Evolutionary conservation across 2,888 invertebrate species (phyloP).

Genomic region (Apamea sordens): DNA sequence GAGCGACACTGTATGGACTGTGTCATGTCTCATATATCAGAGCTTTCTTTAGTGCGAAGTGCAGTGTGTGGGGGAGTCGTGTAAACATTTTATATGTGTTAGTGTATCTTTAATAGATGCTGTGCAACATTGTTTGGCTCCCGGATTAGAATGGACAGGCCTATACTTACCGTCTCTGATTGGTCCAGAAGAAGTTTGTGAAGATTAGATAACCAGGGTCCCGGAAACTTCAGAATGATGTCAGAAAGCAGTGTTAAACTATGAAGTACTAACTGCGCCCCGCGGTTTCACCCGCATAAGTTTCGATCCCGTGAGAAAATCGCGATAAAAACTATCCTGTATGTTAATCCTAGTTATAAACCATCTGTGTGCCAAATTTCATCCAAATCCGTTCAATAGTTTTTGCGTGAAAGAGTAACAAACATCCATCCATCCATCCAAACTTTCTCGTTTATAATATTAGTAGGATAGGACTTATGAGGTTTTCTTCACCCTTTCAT

Average conservation of each 20-base stretch:
- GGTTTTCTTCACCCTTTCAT: background rate
- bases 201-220: background rate
- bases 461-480: background rate
- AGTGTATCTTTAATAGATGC: constrained; percentile 10
- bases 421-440: too few relatives aligned
- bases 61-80: constrained; percentile 36
- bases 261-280: too few relatives aligned
- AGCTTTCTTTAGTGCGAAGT: constrained; percentile 48
- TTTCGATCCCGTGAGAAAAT: too few relatives aligned
- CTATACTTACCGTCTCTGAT: background rate
- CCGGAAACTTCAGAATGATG: background rate
- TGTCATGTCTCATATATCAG: constrained; percentile 9
- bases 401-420: too few relatives aligned
- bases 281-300: too few relatives aligned
- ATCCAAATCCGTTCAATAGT: too few relatives aligned
- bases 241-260: too few relatives aligned
- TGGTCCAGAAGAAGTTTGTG: background rate
- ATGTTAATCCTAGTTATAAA: too few relatives aligned
- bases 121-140: constrained; percentile 37
- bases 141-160: constrained; percentile 23
- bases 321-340: too few relatives aligned
- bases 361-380: too few relatives aligned
- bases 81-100: constrained; percentile 39
- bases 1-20: constrained; percentile 51
- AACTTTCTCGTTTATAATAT: too few relatives aligned